Conservation (phyloP, 1,140 invertebrate genomes). For the Bombus superbus region DNA sequence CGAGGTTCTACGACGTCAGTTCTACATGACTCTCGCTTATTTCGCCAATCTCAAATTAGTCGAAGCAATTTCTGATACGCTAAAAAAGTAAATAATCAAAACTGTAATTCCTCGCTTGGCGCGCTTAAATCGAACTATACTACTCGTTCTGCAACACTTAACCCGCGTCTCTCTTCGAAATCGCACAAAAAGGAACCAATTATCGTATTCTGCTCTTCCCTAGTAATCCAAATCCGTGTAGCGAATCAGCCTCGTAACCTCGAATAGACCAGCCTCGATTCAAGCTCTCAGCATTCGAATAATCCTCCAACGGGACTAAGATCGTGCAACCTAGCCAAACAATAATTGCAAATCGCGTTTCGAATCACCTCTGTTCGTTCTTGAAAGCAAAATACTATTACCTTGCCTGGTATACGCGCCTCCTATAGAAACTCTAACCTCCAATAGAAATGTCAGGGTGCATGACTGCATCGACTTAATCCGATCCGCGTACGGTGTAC, state of each 20-base stretch:
- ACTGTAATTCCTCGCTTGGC: no score
- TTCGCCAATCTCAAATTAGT: no score
- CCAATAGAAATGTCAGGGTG: constrained; percentile 34
- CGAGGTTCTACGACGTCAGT: no score
- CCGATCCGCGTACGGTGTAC: constrained; percentile 35
- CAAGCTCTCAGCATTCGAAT: background rate
- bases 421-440: background rate
- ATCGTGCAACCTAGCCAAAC: background rate
- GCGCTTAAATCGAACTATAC: no score
- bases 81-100: no score
- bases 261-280: background rate
- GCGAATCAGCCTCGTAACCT: background rate
- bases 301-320: background rate
- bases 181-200: background rate
- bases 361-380: background rate
- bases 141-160: no score
- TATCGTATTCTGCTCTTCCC: background rate
- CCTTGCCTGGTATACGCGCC: no score
- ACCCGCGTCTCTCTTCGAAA: background rate
- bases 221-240: background rate
- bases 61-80: no score
- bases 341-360: background rate
- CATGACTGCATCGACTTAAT: constrained; percentile 36
- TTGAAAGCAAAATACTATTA: background rate
- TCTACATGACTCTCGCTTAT: no score